Base-by-base conservation (phyloP, 53 echinoderm and acorn worm genomes). In the Zoroaster sp. region DNA sequence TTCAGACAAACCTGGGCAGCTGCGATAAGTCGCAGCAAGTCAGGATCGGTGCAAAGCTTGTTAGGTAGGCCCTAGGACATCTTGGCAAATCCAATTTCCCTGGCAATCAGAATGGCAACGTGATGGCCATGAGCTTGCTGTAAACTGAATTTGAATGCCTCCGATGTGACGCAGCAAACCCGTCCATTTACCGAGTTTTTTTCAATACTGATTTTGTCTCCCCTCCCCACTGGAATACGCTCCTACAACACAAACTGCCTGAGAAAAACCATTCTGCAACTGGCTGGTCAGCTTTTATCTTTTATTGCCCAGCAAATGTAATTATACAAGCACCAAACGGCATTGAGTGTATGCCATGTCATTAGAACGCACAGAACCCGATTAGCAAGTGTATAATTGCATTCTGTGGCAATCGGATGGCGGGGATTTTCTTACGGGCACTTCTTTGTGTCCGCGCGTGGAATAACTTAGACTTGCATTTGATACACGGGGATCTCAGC, bases 371-470 rank as follows among this genome's bases (percentile, higher is more conserved):
- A 89, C 79, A 68, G 72, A 89, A 80, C 89, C 89, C 70, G 89
- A 89, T 89, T 89, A 89, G 78, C 70, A 79, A 80, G 70, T 80
- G 54, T 80, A 89, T 89, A 89, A 89, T 89, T 89, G 89, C 89
- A 89, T 80, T 89, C 80, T 89, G 71, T 65, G 71, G 89, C 89
- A 70, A 89, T 80, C 89, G 67, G 66, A 68, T 82, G 82, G 82
- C 44, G 44, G 55, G 38, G 82, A 82, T 82, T 67, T 47, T 82
- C 82, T 82, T 82, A 82, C 68, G 33, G 82, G 66, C 82, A 82
- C 66, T 82, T 82, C 82, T 82, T 82, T 82, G 82, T 82, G 68
- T 82, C 82, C 66, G 68, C 82, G 82, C 68, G 39, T 42, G 82
- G 82, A 82, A 82, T 67, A 82, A 67, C 82, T 82, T 68, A 82